Conservation (phyloP, 2,888 invertebrate genomes). For the Dolichopus griseipennis region DNA sequence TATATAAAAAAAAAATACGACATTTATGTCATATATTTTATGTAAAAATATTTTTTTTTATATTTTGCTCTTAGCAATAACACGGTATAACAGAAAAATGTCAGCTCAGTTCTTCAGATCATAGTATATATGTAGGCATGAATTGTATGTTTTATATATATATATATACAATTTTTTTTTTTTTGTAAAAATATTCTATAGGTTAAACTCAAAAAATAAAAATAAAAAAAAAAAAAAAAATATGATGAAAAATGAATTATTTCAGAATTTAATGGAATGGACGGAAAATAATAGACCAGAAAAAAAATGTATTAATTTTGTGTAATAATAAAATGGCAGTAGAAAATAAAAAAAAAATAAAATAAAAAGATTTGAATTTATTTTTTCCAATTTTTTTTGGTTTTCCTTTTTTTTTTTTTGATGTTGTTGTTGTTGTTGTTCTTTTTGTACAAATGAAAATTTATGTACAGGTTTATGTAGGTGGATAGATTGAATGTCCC, state of each 20-base stretch:
- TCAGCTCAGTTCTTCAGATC: not conserved
- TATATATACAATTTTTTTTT: too few relatives aligned
- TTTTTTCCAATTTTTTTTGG: not conserved
- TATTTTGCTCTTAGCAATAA: not conserved
- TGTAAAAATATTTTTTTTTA: not conserved
- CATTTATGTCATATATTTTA: not conserved
- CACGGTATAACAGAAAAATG: not conserved
- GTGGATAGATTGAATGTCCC: too few relatives aligned
- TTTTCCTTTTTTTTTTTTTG: not conserved
- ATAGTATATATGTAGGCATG: not conserved
- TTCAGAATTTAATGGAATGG: not conserved
- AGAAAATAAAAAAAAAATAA: too few relatives aligned
- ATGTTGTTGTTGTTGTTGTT: too few relatives aligned
- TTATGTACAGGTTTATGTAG: too few relatives aligned
- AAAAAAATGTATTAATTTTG: slow-evolving; percentile 3
- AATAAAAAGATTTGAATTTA: not conserved
- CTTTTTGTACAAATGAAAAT: too few relatives aligned
- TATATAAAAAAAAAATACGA: not conserved
- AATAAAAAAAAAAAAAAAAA: not conserved
- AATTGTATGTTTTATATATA: not conserved
- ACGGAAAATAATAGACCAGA: slow-evolving; percentile 2
- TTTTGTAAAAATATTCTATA: too few relatives aligned
- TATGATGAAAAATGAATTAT: not conserved
- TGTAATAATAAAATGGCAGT: not conserved
- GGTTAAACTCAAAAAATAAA: too few relatives aligned